Conservation (phyloP, 2,888 invertebrate species). For the Philaethria dido region DNA sequence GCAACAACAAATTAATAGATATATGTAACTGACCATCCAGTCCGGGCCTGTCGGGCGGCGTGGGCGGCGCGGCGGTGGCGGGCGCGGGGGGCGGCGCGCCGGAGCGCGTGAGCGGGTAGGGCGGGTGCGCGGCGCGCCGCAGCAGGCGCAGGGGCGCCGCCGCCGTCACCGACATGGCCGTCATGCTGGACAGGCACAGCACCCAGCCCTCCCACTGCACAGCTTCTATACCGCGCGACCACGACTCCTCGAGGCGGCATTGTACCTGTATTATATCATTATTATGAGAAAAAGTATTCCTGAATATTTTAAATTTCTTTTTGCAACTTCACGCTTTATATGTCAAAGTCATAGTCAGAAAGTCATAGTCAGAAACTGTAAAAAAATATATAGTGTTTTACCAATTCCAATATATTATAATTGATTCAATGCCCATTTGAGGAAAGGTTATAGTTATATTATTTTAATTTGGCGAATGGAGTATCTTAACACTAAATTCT, state of each 20-base stretch:
- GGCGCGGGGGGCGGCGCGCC: constrained; percentile 92
- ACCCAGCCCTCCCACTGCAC: constrained; percentile 87
- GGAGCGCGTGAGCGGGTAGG: constrained; percentile 91
- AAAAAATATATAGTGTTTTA: too few species aligned
- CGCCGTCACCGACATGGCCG: constrained; percentile 44
- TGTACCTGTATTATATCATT: constrained; percentile 76
- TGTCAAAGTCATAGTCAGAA: too few species aligned
- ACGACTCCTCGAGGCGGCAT: constrained; percentile 92
- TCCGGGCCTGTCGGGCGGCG: constrained; percentile 49
- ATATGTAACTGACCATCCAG: constrained; percentile 43
- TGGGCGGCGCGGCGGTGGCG: constrained; percentile 72
- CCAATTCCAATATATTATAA: too few species aligned
- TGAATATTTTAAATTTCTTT: too few species aligned
- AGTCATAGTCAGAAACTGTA: too few species aligned
- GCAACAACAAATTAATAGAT: too few species aligned
- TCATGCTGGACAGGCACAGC: constrained; percentile 66
- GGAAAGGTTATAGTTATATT: too few species aligned
- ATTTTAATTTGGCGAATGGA: too few species aligned
- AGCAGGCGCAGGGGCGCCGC: constrained; percentile 67
- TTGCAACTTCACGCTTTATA: too few species aligned
- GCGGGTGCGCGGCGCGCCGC: constrained; percentile 90
- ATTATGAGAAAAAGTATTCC: too few species aligned
- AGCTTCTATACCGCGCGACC: constrained; percentile 84
- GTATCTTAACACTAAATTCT: too few species aligned
- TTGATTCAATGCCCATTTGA: too few species aligned